These are phyloP conservation scores for Andrena hattorfiana DNA, from an alignment of 2,888 invertebrate species.

Conservation along the genomic window DNA sequence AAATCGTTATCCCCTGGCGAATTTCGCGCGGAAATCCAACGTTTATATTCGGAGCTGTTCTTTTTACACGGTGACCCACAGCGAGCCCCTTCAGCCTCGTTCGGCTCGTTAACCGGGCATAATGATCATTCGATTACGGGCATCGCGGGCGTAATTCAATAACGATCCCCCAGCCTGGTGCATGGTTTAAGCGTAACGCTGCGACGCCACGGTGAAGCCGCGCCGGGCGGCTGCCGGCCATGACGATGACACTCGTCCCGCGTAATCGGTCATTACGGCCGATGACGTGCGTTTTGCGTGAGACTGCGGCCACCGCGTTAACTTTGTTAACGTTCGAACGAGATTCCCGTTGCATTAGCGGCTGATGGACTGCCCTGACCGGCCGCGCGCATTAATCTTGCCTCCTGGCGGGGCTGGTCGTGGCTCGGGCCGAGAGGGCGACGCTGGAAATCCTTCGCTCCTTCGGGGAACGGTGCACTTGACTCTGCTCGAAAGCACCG, in stretches of 20 bases:
- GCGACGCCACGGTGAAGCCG: constrained; percentile 78
- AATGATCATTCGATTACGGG: constrained; percentile 84
- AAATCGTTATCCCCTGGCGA: not conserved
- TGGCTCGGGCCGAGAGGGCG: not conserved
- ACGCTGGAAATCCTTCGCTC: constrained; percentile 25
- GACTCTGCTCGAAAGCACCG: constrained; percentile 11
- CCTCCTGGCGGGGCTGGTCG: not conserved
- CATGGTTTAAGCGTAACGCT: constrained; percentile 78
- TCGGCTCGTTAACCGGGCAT: constrained; percentile 80
- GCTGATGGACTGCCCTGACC: constrained; percentile 52
- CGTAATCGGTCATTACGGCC: constrained; percentile 84
- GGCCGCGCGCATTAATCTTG: constrained; percentile 52
- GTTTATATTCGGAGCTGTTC: not conserved
- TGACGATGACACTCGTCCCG: constrained; percentile 77
- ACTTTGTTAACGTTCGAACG: constrained; percentile 82
- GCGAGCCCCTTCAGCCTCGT: not conserved
- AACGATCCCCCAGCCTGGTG: constrained; percentile 78
- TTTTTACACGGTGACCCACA: constrained; percentile 6
- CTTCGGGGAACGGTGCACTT: constrained; percentile 30
- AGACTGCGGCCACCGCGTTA: constrained; percentile 68
- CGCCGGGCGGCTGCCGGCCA: constrained; percentile 42
- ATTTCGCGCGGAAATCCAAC: not conserved
- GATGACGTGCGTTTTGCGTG: constrained; percentile 83
- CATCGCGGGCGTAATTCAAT: constrained; percentile 83
- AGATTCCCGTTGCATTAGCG: constrained; percentile 78